Conservation (phyloP, 2,113 vertebrate species). For the Conger conger region DNA sequence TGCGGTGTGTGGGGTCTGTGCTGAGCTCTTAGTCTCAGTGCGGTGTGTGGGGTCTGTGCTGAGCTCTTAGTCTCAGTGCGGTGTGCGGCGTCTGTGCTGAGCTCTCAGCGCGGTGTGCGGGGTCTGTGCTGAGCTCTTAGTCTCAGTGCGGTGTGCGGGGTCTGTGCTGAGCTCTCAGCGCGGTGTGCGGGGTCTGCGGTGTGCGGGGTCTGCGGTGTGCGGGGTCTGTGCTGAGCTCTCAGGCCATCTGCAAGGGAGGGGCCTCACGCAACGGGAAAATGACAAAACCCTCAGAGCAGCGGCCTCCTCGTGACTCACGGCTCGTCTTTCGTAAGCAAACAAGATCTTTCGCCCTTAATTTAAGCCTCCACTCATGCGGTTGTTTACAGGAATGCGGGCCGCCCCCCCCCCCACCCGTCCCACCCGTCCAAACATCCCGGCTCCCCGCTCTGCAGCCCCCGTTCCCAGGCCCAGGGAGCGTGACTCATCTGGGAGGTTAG, state of each 20-base stretch:
- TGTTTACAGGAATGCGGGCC: neutral
- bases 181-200: neutral
- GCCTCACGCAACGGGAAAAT: neutral
- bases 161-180: neutral
- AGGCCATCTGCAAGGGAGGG: neutral
- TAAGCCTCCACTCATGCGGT: neutral
- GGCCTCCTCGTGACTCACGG: neutral
- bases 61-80: neutral
- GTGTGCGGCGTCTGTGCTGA: neutral
- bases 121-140: neutral
- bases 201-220: neutral
- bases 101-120: neutral
- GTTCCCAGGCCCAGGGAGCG: neutral
- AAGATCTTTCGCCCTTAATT: neutral
- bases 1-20: no score
- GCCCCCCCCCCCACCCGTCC: neutral
- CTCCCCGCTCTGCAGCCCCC: neutral
- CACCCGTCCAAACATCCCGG: neutral
- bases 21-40: neutral
- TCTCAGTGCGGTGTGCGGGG: neutral
- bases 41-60: neutral
- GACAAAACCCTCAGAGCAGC: neutral
- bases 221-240: neutral
- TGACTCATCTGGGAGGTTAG: conserved; percentile 16
- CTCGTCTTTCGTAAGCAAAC: conserved; percentile 8